Base-by-base conservation (phyloP, 2,888 invertebrate genomes). In the Lasius fuliginosus region DNA sequence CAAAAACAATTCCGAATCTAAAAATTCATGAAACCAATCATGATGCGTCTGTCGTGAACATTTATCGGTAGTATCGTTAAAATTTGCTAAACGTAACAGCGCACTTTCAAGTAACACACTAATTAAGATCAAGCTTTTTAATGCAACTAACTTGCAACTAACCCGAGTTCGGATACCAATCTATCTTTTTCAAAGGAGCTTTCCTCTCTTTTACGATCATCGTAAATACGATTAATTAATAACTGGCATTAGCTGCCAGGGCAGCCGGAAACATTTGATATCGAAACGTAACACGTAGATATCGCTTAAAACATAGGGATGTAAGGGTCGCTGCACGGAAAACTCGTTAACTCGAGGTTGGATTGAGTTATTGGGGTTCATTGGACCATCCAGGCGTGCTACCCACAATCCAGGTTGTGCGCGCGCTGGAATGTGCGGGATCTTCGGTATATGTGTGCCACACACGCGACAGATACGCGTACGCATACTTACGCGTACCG, bases 311-410 rank as follows among this genome's bases (percentile, higher is more conserved):
- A 73, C 77, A 53, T 74, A 73, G 68, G 40, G 49, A 85, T 73
- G 69, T 65, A 65, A 83, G 68, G 85, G 58, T 85, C 76, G 83
- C 62, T 69, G 67, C 68, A 42, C 81, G 62, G 82, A 84, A 86
- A 90, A 75, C 83, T 85, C 77, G 86, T 89, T 89, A 86, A 84
- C 85, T 75, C 82, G 84, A 82, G 77, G 84, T 58, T 68, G 85
- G 79, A 89, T 89, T 83, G 88, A 90, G 86, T 90, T 90, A 90
- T 87, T 88, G 83, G 65, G 64, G 88, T 86, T 88, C 84, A 86
- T 85, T 83, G 84, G 65, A 53, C 77, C 85, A 88, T 85, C 84
- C 82, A 83, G 60, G 82, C 67, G 85, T 69, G 77, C 58, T 62
- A 71, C 46, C 79, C 79, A 81, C 79, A 81, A 81, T 81, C 79